Percentiles rank a stretch among this genome's conserved stretches.
These are phyloP conservation scores for Apomyelois bistriatella DNA, from an alignment of 2,888 invertebrate species.

Conservation along the genomic window DNA sequence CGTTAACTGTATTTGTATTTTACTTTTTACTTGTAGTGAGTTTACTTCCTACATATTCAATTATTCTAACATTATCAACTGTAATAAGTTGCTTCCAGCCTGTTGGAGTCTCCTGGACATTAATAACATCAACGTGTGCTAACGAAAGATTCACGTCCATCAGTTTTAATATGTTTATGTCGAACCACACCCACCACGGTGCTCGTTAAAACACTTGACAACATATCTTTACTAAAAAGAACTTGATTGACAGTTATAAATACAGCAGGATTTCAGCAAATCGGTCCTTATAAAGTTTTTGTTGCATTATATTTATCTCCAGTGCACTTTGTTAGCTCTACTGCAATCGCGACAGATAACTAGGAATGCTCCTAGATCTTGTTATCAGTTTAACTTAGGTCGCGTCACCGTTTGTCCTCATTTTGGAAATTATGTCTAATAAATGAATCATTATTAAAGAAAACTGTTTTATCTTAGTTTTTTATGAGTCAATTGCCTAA, in stretches of 20 bases:
- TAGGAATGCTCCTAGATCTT: conserved; percentile 50
- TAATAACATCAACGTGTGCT: neutral
- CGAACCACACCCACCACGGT: conserved; percentile 36
- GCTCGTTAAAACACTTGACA: conserved; percentile 41
- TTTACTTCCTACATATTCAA: conserved; percentile 29
- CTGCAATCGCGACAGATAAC: conserved; percentile 35
- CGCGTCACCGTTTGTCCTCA: conserved; percentile 58
- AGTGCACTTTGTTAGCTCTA: conserved; percentile 32
- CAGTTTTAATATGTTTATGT: conserved; percentile 35
- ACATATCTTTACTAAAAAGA: conserved; percentile 37
- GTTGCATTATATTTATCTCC: conserved; percentile 4
- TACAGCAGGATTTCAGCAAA: conserved; percentile 23
- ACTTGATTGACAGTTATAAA: conserved; percentile 29
- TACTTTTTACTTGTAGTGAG: conserved; percentile 1
- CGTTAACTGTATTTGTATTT: neutral
- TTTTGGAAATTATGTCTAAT: conserved; percentile 38
- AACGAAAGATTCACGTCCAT: conserved; percentile 30
- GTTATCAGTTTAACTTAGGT: conserved; percentile 66
- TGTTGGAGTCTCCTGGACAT: neutral
- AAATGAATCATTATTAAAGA: conserved; percentile 34
- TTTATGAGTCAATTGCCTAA: neutral
- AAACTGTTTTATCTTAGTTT: neutral
- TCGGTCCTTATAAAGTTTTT: neutral
- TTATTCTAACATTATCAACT: conserved; percentile 11
- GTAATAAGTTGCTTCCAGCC: neutral